Conservation (phyloP, 2,888 invertebrate species). For the Cybosia mesomella region DNA sequence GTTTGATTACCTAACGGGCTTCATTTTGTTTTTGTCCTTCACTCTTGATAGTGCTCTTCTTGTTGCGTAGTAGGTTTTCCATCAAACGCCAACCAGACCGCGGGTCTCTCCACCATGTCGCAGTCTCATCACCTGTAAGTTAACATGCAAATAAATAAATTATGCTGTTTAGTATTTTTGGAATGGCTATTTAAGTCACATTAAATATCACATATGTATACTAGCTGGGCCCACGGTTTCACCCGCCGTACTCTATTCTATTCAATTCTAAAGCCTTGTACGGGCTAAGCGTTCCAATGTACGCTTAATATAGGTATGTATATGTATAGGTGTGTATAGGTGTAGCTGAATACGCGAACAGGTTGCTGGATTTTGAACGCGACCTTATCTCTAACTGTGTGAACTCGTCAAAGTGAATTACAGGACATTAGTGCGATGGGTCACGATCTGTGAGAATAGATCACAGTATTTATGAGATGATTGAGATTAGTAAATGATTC, state of each 20-base stretch:
- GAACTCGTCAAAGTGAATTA: neutral
- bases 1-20: conserved; percentile 17
- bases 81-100: neutral
- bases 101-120: neutral
- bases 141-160: neutral
- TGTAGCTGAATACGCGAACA: no score
- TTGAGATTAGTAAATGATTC: neutral
- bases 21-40: neutral
- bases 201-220: no score
- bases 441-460: neutral
- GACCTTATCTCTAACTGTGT: neutral
- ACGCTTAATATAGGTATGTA: no score
- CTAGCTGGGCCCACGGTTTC: no score
- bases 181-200: no score
- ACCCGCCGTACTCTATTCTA: no score
- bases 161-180: neutral
- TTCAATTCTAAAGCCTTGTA: no score
- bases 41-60: no score
- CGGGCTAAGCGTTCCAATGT: no score
- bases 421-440: neutral
- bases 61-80: neutral
- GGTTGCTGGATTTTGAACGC: no score
- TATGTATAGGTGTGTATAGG: no score
- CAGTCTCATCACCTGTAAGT: conserved; percentile 3
- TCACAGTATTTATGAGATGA: neutral